Evolutionary conservation across 2,113 vertebrate genomes (phyloP).

Genomic region (Edolisoma coerulescens): DNA sequence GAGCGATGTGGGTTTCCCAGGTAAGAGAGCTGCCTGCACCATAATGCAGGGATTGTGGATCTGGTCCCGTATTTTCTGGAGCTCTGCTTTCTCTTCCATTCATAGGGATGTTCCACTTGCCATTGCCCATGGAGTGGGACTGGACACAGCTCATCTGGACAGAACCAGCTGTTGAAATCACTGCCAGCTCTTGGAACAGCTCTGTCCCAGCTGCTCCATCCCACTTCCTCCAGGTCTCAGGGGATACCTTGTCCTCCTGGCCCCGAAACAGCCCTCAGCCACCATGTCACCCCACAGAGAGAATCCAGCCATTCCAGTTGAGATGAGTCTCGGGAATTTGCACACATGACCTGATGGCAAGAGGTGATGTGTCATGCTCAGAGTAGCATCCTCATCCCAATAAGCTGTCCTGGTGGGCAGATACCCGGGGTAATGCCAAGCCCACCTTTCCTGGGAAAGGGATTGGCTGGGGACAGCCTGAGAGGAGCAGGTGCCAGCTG

Average conservation of each 20-base stretch:
- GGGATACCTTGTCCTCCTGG: neutral
- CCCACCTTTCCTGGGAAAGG: neutral
- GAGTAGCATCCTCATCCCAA: neutral
- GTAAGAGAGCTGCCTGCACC: neutral
- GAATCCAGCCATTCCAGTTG: neutral
- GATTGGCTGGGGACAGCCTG: neutral
- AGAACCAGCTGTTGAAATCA: neutral
- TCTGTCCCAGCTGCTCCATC: neutral
- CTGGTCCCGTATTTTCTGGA: neutral
- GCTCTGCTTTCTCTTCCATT: neutral
- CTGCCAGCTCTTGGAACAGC: neutral
- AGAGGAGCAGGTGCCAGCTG: accelerated
- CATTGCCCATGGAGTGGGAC: neutral
- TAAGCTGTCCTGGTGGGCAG: neutral
- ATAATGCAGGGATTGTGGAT: neutral
- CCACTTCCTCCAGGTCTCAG: neutral
- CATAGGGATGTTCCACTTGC: neutral
- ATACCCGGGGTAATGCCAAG: neutral
- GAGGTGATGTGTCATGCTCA: neutral
- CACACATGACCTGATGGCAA: neutral
- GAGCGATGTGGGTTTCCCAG: accelerated
- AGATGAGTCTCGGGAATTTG: accelerated
- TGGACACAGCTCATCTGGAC: neutral
- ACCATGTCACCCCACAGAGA: neutral
- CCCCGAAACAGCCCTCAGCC: accelerated